Conservation (phyloP, 2,888 invertebrate species). For the Chloroclystis v-ata region DNA sequence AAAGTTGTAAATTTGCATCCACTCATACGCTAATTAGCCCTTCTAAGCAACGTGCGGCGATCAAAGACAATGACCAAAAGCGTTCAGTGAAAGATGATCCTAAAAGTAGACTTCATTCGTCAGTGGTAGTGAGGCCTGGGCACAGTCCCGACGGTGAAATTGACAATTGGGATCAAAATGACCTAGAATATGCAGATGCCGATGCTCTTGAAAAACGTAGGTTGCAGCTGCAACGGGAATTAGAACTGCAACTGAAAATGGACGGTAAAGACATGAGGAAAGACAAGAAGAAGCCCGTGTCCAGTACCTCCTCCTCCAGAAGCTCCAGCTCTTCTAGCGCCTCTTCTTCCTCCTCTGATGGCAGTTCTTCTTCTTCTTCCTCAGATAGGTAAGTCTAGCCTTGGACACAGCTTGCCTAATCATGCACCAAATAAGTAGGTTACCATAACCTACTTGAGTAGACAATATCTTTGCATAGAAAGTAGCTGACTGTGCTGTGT, state of each 20-base stretch:
- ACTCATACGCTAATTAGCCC: slow-evolving; percentile 87
- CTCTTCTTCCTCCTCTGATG: slow-evolving; percentile 82
- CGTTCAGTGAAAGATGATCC: slow-evolving; percentile 78
- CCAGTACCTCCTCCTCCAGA: slow-evolving; percentile 83
- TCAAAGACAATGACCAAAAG: slow-evolving; percentile 79
- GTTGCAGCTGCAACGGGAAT: slow-evolving; percentile 85
- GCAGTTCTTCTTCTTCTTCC: slow-evolving; percentile 81
- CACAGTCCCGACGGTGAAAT: slow-evolving; percentile 82
- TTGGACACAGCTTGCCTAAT: background rate
- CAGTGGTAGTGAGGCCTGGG: slow-evolving; percentile 78
- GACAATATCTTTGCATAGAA: too few relatives aligned
- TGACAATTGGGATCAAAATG: slow-evolving; percentile 87
- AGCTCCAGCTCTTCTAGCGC: slow-evolving; percentile 81
- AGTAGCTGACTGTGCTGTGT: too few relatives aligned
- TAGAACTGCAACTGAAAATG: slow-evolving; percentile 88
- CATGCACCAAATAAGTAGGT: background rate
- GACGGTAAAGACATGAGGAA: slow-evolving; percentile 83
- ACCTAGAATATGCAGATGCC: slow-evolving; percentile 88
- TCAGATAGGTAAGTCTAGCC: slow-evolving; percentile 60
- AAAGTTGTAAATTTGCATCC: slow-evolving; percentile 86
- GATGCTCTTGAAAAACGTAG: slow-evolving; percentile 87
- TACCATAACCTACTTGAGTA: too few relatives aligned
- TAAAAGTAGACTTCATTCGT: slow-evolving; percentile 81
- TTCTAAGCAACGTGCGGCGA: slow-evolving; percentile 83
- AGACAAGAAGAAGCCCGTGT: slow-evolving; percentile 82